Evolutionary conservation across 92 coral and sea anemone genomes (phyloP).

Genomic region (Diadumene lineata): DNA sequence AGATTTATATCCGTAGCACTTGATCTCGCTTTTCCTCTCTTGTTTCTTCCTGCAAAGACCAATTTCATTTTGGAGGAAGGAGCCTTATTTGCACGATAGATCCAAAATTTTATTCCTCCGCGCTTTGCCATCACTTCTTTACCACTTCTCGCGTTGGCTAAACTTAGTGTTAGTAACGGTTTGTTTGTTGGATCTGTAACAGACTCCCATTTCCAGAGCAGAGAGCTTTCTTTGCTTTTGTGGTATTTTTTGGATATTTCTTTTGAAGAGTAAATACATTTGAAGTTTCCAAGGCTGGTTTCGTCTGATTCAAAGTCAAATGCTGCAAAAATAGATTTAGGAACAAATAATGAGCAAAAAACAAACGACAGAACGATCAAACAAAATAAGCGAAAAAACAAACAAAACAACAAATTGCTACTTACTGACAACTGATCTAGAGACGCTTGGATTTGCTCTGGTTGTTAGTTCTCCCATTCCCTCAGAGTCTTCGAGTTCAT

Average conservation of each 20-base stretch:
- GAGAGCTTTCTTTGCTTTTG: background rate
- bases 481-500: too few species aligned
- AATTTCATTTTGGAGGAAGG: constrained; percentile 16
- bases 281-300: background rate
- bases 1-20: constrained; percentile 12
- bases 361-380: too few species aligned
- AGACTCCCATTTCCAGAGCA: background rate
- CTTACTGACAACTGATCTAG: too few species aligned
- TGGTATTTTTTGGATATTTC: background rate
- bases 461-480: too few species aligned
- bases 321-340: background rate
- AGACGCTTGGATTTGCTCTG: too few species aligned
- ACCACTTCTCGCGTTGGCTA: background rate
- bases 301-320: background rate
- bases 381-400: too few species aligned
- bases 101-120: constrained; percentile 67
- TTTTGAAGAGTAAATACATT: background rate
- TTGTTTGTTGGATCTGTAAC: background rate
- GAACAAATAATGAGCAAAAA: too few species aligned
- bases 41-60: background rate
- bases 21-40: background rate
- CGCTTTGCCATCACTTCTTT: background rate
- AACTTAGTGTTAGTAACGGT: background rate
- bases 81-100: constrained; percentile 33
- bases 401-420: too few species aligned